phyloP scores from a whole-genome alignment of 1,140 invertebrate genomes.

The Leptinotarsa texana region DNA sequence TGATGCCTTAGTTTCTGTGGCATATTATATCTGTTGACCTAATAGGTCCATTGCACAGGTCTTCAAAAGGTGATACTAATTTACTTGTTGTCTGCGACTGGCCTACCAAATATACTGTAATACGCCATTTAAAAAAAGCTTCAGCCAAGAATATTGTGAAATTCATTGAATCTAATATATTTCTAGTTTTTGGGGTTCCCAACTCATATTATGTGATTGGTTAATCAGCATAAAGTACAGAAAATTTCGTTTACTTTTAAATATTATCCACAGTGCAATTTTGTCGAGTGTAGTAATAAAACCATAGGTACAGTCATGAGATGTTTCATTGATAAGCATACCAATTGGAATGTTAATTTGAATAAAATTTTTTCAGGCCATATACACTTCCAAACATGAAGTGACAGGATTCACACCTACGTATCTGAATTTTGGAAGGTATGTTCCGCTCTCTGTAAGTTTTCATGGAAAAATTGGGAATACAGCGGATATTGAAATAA shows the following conservation, averaged over 20 bases:
- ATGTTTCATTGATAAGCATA: slow-evolving; percentile 27
- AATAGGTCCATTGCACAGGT: not conserved
- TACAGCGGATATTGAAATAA: not conserved
- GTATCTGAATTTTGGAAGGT: not conserved
- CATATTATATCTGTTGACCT: slow-evolving; percentile 50
- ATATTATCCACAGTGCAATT: slow-evolving; percentile 30
- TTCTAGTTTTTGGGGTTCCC: slow-evolving; percentile 33
- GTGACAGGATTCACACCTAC: slow-evolving; percentile 13
- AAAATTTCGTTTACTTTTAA: slow-evolving; percentile 20
- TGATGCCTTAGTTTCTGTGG: slow-evolving; percentile 19
- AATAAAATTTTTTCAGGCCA: not conserved
- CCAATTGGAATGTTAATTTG: not conserved
- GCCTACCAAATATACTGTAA: not conserved
- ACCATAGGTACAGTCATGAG: slow-evolving; percentile 27
- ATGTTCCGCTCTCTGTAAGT: slow-evolving; percentile 20
- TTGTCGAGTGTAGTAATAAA: slow-evolving; percentile 28
- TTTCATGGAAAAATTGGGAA: slow-evolving; percentile 16
- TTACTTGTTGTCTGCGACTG: not conserved
- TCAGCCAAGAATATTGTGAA: not conserved
- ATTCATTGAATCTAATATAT: slow-evolving; percentile 28
- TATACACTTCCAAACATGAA: not conserved
- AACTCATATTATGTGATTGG: slow-evolving; percentile 31
- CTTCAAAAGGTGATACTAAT: not conserved
- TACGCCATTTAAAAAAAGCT: not conserved
- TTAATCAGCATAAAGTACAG: slow-evolving; percentile 19